These are phyloP conservation scores for Trichechus manatus DNA, from an alignment of 2,113 vertebrate species.

Conservation along the genomic window DNA sequence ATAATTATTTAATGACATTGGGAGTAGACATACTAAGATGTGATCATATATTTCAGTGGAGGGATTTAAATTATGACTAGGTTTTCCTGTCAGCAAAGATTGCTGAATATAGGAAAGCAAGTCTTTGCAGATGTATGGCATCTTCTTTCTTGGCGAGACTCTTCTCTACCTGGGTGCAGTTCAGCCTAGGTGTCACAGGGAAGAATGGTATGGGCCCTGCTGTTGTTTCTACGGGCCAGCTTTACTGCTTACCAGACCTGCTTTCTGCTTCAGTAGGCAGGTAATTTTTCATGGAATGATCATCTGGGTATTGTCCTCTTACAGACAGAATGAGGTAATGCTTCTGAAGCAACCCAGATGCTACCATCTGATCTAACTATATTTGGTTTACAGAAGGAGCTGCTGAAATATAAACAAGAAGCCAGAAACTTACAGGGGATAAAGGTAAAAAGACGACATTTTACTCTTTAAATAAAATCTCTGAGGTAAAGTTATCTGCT, in stretches of 20 bases:
- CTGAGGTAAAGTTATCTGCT: not conserved
- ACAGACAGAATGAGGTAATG: conserved; percentile 46
- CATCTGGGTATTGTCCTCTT: conserved; percentile 63
- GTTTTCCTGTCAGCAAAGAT: not conserved
- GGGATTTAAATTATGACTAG: not conserved
- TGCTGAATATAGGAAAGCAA: not conserved
- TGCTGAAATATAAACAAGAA: conserved; percentile 96
- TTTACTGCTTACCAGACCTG: not conserved
- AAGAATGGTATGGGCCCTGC: not conserved
- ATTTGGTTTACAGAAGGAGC: conserved; percentile 92
- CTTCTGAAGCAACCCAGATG: conserved; percentile 55
- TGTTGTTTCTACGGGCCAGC: not conserved
- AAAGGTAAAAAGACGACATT: conserved; percentile 90
- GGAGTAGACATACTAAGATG: not conserved
- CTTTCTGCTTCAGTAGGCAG: not conserved
- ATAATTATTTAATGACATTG: not conserved
- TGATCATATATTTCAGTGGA: not conserved
- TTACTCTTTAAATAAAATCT: conserved; percentile 7
- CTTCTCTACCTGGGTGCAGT: not conserved
- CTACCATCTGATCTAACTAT: conserved; percentile 71
- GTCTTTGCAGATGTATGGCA: not conserved
- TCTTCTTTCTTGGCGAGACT: conserved; percentile 12
- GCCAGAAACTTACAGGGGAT: conserved; percentile 95
- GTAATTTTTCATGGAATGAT: conserved; percentile 49
- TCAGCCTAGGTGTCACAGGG: not conserved